Conservation (phyloP, 2,797 vertebrate species). For the Aerospiza tachiro region DNA sequence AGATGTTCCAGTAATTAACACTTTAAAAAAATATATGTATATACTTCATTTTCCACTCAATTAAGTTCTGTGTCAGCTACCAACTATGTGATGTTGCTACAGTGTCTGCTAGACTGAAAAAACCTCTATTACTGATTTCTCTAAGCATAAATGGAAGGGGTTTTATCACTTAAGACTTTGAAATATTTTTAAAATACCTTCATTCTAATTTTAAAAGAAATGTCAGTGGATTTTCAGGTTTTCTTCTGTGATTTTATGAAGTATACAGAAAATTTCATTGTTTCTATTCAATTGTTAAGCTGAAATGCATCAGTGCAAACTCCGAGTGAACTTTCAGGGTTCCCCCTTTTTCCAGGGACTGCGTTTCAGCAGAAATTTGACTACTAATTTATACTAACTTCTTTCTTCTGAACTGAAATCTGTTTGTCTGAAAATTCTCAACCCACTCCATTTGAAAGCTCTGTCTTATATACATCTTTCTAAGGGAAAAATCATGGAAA, state of each 20-base stretch:
- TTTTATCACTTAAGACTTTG: neutral
- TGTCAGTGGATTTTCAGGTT: neutral
- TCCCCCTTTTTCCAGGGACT: neutral
- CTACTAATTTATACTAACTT: neutral
- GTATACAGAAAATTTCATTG: neutral
- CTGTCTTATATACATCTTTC: neutral
- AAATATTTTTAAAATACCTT: neutral
- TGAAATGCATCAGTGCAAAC: neutral
- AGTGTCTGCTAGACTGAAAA: neutral
- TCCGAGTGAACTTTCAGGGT: neutral
- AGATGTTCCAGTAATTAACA: neutral
- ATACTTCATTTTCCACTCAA: neutral
- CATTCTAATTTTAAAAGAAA: neutral
- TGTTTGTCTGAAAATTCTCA: neutral
- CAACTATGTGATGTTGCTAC: neutral
- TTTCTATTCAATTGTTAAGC: neutral
- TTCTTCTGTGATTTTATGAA: neutral
- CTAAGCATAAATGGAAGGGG: neutral
- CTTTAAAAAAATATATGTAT: neutral
- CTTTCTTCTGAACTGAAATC: neutral
- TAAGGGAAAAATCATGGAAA: neutral
- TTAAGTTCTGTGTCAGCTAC: neutral
- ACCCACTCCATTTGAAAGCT: neutral
- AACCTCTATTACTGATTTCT: neutral
- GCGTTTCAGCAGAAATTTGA: neutral